Conservation (phyloP, 2,888 invertebrate genomes). For the Rhopalosiphum nymphaeae region DNA sequence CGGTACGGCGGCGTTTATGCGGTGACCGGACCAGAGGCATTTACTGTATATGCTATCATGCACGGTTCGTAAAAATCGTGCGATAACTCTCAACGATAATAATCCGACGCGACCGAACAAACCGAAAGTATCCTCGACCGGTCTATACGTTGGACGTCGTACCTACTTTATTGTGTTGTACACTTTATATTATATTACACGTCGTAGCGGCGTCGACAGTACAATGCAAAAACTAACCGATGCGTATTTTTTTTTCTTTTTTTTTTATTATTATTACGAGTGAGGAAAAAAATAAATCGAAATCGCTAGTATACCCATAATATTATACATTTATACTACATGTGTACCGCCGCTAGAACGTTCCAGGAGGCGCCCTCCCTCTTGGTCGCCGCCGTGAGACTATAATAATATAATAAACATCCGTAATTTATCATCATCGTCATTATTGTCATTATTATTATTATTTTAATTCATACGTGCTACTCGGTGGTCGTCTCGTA, state of each 20-base stretch:
- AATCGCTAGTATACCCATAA: not conserved
- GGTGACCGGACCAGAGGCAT: constrained; percentile 4
- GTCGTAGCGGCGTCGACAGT: constrained; percentile 7
- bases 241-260: not conserved
- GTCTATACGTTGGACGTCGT: not conserved
- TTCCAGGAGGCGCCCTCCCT: not conserved
- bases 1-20: not conserved
- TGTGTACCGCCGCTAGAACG: not conserved
- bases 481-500: not conserved
- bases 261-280: not conserved
- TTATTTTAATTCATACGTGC: not conserved
- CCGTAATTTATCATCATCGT: not conserved
- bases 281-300: constrained; percentile 5
- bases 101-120: constrained; percentile 11
- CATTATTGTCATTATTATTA: not conserved
- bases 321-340: not conserved
- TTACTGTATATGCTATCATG: not conserved
- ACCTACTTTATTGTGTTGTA: constrained; percentile 9
- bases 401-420: not conserved
- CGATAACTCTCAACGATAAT: constrained; percentile 13
- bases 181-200: not conserved
- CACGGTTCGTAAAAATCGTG: constrained; percentile 11
- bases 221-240: not conserved
- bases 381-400: not conserved
- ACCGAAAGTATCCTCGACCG: constrained; percentile 5